Conservation (phyloP, 2,888 invertebrate genomes). For the Trichacis sp. region DNA sequence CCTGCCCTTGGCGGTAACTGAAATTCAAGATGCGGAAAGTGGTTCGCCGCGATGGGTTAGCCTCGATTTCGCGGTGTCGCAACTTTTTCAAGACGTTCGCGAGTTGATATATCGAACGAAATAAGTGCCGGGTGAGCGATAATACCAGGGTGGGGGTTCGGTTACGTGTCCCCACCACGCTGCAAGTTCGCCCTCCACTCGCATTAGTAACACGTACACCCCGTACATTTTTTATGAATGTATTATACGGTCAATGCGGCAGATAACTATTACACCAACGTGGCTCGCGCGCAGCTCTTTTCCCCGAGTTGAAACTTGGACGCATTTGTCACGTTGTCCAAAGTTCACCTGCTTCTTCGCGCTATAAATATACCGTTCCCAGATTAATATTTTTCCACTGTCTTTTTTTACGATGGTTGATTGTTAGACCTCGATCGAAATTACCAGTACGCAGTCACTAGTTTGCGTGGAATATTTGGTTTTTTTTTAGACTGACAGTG, state of each 20-base stretch:
- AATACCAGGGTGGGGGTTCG: constrained; percentile 44
- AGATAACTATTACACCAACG: constrained; percentile 57
- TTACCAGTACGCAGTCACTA: too few relatives aligned
- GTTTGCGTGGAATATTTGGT: too few relatives aligned
- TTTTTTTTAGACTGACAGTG: too few relatives aligned
- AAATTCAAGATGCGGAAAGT: neutral
- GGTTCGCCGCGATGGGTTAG: neutral
- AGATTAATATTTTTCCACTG: too few relatives aligned
- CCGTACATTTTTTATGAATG: constrained; percentile 55
- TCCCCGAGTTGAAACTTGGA: constrained; percentile 50
- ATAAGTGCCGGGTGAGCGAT: constrained; percentile 39
- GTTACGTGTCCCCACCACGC: constrained; percentile 37
- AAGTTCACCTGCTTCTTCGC: neutral
- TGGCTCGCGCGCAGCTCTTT: constrained; percentile 47
- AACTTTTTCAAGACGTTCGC: constrained; percentile 4
- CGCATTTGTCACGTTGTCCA: constrained; percentile 15
- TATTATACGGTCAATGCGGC: constrained; percentile 48
- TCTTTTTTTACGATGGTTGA: too few relatives aligned
- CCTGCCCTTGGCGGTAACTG: too few relatives aligned
- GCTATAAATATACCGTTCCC: neutral
- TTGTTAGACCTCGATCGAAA: too few relatives aligned
- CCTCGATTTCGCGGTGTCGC: constrained; percentile 1
- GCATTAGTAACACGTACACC: constrained; percentile 60
- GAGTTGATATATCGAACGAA: constrained; percentile 23
- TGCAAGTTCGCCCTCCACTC: constrained; percentile 51